Evolutionary conservation across 2,113 vertebrate genomes (phyloP).

Genomic region (Rafetus swinhoei): DNA sequence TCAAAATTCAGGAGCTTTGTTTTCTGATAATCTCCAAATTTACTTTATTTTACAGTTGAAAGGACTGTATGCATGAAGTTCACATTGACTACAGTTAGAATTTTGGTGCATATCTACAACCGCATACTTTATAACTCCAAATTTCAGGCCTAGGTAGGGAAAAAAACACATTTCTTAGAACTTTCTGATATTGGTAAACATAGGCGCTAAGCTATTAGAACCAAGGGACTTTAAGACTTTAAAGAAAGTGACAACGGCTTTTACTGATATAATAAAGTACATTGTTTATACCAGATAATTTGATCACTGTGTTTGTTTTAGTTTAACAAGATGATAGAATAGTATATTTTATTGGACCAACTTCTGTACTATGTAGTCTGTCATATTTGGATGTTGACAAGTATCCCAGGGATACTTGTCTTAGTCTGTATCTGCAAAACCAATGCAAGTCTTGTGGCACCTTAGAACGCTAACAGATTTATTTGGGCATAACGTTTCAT

Average conservation of each 20-base stretch:
- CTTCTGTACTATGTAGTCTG: neutral
- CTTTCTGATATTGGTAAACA: neutral
- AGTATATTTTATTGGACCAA: neutral
- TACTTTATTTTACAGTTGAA: neutral
- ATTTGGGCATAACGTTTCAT: no score
- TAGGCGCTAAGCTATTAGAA: fast-evolving
- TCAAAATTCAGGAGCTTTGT: neutral
- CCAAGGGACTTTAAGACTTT: neutral
- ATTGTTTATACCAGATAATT: neutral
- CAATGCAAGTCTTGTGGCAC: no score
- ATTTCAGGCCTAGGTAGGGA: neutral
- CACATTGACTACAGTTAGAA: neutral
- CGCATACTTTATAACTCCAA: neutral
- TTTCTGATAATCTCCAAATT: neutral
- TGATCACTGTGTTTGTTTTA: neutral
- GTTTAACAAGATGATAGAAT: neutral
- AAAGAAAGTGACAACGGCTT: neutral
- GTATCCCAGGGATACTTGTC: no score
- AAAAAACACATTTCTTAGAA: neutral
- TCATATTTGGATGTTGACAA: neutral
- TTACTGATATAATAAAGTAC: neutral
- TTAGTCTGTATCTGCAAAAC: no score
- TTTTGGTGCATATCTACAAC: neutral
- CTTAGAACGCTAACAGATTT: no score
- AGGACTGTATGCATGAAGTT: neutral